These are phyloP conservation scores for Anoncus sp. DNA, from an alignment of 2,888 invertebrate genomes.

Conservation along the genomic window DNA sequence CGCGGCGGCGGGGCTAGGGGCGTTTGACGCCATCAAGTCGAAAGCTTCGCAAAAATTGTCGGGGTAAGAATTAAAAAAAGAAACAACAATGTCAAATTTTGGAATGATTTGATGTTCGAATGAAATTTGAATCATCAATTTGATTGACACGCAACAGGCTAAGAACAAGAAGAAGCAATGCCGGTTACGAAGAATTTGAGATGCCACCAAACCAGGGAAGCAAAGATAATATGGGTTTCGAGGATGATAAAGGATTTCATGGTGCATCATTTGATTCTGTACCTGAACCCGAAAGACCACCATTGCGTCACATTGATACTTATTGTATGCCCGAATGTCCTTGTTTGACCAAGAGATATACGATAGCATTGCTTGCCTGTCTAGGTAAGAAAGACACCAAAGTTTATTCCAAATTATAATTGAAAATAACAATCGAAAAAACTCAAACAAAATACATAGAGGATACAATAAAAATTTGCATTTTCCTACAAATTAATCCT, in stretches of 20 bases:
- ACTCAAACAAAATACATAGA: too few species aligned
- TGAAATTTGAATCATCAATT: conserved; percentile 4
- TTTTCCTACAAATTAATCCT: not conserved
- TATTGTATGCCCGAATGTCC: conserved; percentile 95
- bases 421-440: not conserved
- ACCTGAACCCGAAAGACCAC: conserved; percentile 93
- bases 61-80: conserved; percentile 71
- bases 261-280: conserved; percentile 86
- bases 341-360: conserved; percentile 93
- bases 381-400: conserved; percentile 85
- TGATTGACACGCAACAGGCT: conserved; percentile 29
- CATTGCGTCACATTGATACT: conserved; percentile 93
- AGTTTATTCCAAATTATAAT: not conserved
- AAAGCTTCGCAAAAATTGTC: conserved; percentile 79
- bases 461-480: too few species aligned
- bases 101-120: not conserved
- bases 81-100: not conserved
- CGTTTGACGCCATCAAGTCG: conserved; percentile 79
- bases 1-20: conserved; percentile 81
- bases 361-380: conserved; percentile 94
- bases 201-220: conserved; percentile 80
- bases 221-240: conserved; percentile 82
- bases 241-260: conserved; percentile 77
- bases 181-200: conserved; percentile 84
- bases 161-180: conserved; percentile 69